A percentile compares a stretch with the other conserved stretches of the same genome.
Conservation (phyloP, 2,113 vertebrate genomes). For the Nycticorax nycticorax region DNA sequence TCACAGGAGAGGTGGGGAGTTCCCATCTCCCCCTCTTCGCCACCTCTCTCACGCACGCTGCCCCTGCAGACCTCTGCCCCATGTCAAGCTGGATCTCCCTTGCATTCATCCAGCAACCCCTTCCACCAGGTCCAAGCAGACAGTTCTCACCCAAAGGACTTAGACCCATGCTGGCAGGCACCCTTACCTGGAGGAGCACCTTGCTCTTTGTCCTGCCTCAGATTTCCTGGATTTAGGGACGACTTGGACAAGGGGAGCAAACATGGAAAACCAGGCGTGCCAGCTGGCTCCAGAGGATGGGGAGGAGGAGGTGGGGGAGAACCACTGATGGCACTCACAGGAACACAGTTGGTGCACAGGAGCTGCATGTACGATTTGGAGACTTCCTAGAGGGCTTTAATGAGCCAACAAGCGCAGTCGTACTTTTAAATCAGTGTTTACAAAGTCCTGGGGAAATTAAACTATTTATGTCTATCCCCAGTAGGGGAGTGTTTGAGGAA, state of each 20-base stretch:
- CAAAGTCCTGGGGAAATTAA: background rate
- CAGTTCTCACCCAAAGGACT: background rate
- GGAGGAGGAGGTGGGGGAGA: background rate
- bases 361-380: background rate
- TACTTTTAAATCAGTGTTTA: constrained; percentile 4
- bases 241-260: background rate
- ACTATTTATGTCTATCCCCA: background rate
- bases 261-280: background rate
- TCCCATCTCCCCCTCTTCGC: background rate
- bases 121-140: background rate
- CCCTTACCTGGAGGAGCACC: background rate
- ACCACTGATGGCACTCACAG: background rate
- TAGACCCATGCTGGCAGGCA: background rate
- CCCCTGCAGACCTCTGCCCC: background rate
- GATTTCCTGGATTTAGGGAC: background rate
- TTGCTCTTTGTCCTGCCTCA: background rate
- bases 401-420: background rate
- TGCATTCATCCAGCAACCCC: background rate
- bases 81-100: accelerated
- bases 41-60: background rate
- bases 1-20: background rate
- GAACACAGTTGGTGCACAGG: background rate
- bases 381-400: constrained; percentile 13
- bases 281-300: background rate
- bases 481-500: background rate